Conservation (phyloP, 2,113 vertebrate genomes). For the Theristicus caerulescens region DNA sequence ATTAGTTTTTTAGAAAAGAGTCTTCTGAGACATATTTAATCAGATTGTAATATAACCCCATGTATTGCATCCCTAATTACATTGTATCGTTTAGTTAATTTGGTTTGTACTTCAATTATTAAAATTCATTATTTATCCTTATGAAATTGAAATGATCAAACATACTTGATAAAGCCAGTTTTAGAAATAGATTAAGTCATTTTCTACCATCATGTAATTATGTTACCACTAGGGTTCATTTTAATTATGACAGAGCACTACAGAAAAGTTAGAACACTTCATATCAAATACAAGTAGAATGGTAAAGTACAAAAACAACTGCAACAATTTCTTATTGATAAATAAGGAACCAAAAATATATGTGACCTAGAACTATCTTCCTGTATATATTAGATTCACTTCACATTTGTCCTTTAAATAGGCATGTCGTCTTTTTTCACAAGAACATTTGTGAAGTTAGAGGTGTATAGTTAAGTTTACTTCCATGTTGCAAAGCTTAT, state of each 20-base stretch:
- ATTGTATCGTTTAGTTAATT: slow-evolving; percentile 47
- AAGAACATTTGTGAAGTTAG: neutral
- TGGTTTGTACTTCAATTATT: slow-evolving; percentile 47
- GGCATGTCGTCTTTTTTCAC: neutral
- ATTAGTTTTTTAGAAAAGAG: neutral
- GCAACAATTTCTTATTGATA: neutral
- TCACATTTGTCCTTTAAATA: neutral
- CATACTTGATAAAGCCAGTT: slow-evolving; percentile 40
- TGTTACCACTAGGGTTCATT: slow-evolving; percentile 32
- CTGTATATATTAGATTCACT: neutral
- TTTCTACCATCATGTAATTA: slow-evolving; percentile 45
- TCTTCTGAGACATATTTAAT: slow-evolving; percentile 43
- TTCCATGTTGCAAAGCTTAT: neutral
- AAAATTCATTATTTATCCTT: slow-evolving; percentile 43
- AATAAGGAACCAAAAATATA: neutral
- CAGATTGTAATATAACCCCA: slow-evolving; percentile 17
- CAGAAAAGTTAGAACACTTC: neutral
- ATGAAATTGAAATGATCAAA: slow-evolving; percentile 56
- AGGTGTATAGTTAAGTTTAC: neutral
- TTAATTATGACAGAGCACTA: slow-evolving; percentile 8
- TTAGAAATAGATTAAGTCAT: slow-evolving; percentile 43
- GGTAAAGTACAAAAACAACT: neutral
- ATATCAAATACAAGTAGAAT: neutral
- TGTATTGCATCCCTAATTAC: slow-evolving; percentile 46
- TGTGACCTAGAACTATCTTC: neutral